Evolutionary conservation across 2,113 vertebrate species (phyloP), one percentile per base, ranked within the genome.

Genomic region (Gymnobelideus leadbeateri): DNA sequence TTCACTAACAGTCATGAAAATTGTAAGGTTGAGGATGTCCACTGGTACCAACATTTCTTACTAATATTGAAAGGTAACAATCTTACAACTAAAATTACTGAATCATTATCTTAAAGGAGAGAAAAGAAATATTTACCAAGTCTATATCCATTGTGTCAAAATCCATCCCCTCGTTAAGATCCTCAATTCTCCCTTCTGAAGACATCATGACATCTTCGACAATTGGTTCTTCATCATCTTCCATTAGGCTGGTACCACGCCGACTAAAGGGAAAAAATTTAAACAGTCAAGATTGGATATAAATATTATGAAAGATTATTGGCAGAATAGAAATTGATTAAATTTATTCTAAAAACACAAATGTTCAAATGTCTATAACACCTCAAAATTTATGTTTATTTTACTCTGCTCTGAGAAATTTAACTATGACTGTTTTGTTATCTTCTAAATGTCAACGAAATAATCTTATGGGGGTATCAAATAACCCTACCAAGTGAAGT

Each of bases 201-300:
- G 99, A 99, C 99, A 99, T 99, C 99, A 99, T 99, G 97, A 99
- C 99, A 92, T 99, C 99, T 99, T 99, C 99, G 96, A 99, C 99
- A 91, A 99, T 99, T 4, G 99, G 99, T 98, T 99, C 99, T 97
- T 99, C 99, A 61, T 99, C 99, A 95, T 99, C 99, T 98, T 99
- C 99, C 99, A 99, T 99, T 93, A 99, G 98, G 97, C 99, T 99
- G 96, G 99, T 99, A 97, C 99, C 99, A 97, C 99, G 99, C 97
- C 99, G 99, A 98, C 99, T 99, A 98, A 93, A 97, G 92, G 92
- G 98, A 97, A 90, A 89, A 95, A 97, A 97, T 94, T 51, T 94
- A 96, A 91, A 95, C 84, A 55, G 92, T 95, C 96, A 93, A 98
- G 92, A 97, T 93, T 93, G 94, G 55, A 97, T 92, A 89, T n/a